Base-by-base conservation (phyloP, 1,140 invertebrate genomes). In the Drosophila leontia region DNA sequence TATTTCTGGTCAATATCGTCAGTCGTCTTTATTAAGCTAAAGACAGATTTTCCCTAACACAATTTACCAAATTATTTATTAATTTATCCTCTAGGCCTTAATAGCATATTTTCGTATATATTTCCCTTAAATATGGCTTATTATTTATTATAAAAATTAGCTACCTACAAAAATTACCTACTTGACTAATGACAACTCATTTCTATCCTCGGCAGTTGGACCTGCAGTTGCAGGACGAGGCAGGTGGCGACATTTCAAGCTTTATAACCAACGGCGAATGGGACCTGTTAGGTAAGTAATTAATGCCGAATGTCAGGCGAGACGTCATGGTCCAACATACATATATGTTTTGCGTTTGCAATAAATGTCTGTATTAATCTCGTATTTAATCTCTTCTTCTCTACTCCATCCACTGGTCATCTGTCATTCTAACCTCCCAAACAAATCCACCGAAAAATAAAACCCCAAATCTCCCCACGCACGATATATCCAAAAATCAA, bases 181-280 rank as follows among this genome's bases (percentile, higher is more conserved):
- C 12, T 5, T 5, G 35, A 50, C 37, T 50, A 37, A 35, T 15
- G 19, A 37, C 17, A 7, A 34, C 17, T 51, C 1, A 7, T 39
- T 39, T 56, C 17, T 50, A 12, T 17, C 3, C 67, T 47, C 34
- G 17, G 80, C 94, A 98, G 96, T 94, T 99, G 93, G 98, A 99
- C 93, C 94, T 99, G 69, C 96, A 98, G 92, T 94, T 99, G 80
- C 97, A 98, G 93, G 96, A 96, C 78, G 97, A 97, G 91, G 94
- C 94, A 55, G 98, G 98, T 55, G 98, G 98, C 71, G 98, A 99
- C 94, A 96, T 98, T 76, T 97, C 96, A 93, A 97, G 97, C 94
- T 99, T 99, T 94, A 98, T 99, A 83, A 96, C 97, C 65, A 99
- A 99, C 93, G 98, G 98, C 88, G 98, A 99, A 95, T 99, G 99